Evolutionary conservation across 2,797 vertebrate species (phyloP), one percentile per base, ranked within the genome.

Genomic region (Erethizon dorsatum): DNA sequence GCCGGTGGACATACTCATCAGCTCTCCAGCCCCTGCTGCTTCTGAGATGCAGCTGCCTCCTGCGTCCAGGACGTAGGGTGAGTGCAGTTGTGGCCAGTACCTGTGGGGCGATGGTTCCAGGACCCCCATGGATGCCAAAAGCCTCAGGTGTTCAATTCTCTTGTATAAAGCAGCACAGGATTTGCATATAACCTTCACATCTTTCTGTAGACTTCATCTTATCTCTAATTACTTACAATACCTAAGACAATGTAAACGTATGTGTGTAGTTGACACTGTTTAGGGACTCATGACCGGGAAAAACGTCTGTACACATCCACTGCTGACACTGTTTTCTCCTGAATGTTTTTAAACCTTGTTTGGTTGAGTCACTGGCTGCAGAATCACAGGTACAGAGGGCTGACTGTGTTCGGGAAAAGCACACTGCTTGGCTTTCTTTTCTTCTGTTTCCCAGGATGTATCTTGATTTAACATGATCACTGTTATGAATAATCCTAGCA

Each of bases 401-500:
- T 45, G 22, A 45, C n/a, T 28, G 11, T 11, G 59, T 52, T 56
- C 22, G n/a, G 31, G 57, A 82, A 56, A 0, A 67, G 61, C 77
- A 18, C 0, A 1, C 56, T 12, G 13, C 71, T 52, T 4, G n/a
- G 24, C 41, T 22, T 0, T 56, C 75, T 65, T 56, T 41, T 79
- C 47, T 17, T 15, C 45, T 87, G 61, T 26, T 31, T 52, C 50
- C n/a, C 52, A 31, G 79, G 26, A 45, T 13, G 5, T 61, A 31
- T 75, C 14, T 61, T 73, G 65, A 45, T 95, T 90, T 83, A 91
- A 84, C 59, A 33, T 47, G 83, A 83, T 80, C 14, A 63, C 73
- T 75, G n/a, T 77, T 90, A 83, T 14, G 77, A 87, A 50, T 83
- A 65, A 79, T 31, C 52, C 18, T 57, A 59, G 37, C 12, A 5